phyloP scores from a whole-genome alignment of 2,888 invertebrate genomes.

The Entomobrya proxima region DNA sequence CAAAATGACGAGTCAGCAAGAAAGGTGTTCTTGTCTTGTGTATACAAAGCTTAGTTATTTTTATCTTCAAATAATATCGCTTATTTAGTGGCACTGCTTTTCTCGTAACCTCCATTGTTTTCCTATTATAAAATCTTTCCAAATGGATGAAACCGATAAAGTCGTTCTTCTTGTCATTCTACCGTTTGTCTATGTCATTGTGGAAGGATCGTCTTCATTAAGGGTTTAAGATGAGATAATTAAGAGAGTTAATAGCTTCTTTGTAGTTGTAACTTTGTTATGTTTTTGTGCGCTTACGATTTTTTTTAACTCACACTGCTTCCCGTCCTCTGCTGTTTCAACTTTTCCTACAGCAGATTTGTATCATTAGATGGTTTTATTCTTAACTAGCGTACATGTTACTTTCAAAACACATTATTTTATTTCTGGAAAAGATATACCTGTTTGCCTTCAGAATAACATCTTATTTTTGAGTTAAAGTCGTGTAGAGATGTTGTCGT shows the following conservation, averaged over 20 bases:
- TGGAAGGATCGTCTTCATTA: slow-evolving; percentile 60
- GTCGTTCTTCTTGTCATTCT: slow-evolving; percentile 39
- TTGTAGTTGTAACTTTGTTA: slow-evolving; percentile 8
- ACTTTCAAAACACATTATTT: neutral
- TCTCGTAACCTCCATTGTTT: slow-evolving; percentile 19
- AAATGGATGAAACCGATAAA: slow-evolving; percentile 61
- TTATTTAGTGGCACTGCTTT: neutral
- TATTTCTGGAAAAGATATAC: neutral
- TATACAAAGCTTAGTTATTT: neutral
- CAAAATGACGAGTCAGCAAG: neutral
- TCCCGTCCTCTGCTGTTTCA: neutral
- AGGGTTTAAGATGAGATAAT: slow-evolving; percentile 63
- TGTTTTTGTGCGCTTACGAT: neutral
- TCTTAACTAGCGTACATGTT: slow-evolving; percentile 2
- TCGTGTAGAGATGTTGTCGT: neutral
- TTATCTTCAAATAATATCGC: slow-evolving; percentile 27
- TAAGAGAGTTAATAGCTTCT: slow-evolving; percentile 62
- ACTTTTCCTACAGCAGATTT: slow-evolving; percentile 32
- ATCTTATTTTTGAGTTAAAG: neutral
- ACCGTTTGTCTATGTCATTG: slow-evolving; percentile 65
- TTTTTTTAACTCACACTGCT: neutral
- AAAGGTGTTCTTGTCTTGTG: slow-evolving; percentile 41
- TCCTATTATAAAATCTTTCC: slow-evolving; percentile 2
- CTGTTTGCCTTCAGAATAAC: neutral
- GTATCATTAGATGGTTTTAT: slow-evolving; percentile 44